Conservation (phyloP, 2,113 vertebrate species). For the Silurus asotus region DNA sequence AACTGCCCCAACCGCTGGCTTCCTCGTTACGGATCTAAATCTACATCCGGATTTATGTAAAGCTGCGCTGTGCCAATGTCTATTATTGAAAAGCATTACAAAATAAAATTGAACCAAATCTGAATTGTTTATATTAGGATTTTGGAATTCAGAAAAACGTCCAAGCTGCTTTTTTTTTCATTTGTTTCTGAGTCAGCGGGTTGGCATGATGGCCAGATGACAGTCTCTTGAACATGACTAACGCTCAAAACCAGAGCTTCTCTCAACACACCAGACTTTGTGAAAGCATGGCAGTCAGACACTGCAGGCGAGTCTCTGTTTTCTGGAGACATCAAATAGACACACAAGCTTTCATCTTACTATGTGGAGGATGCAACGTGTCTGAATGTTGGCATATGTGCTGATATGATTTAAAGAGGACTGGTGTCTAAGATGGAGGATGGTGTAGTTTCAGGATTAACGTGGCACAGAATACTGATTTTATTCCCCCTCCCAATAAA, state of each 20-base stretch:
- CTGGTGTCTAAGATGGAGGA: conserved; percentile 19
- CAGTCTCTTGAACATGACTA: conserved; percentile 58
- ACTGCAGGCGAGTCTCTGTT: conserved; percentile 54
- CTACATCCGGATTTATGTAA: background rate
- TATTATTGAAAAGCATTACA: background rate
- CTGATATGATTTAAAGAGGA: conserved; percentile 31
- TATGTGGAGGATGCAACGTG: conserved; percentile 52
- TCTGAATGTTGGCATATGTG: conserved; percentile 49
- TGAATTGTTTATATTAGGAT: background rate
- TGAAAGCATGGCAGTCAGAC: conserved; percentile 64
- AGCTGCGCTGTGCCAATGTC: background rate
- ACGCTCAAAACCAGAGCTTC: conserved; percentile 52
- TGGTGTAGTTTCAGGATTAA: conserved; percentile 18
- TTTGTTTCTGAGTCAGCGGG: conserved; percentile 43
- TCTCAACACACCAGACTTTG: conserved; percentile 61
- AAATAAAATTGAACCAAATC: background rate
- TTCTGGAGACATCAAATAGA: conserved; percentile 63
- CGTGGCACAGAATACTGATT: conserved; percentile 17
- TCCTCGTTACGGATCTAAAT: background rate
- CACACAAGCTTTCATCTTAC: conserved; percentile 59
- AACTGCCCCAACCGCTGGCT: background rate
- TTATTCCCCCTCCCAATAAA: background rate
- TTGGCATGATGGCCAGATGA: conserved; percentile 51
- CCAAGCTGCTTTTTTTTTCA: conserved; percentile 18
- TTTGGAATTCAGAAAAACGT: background rate